Base-by-base conservation (phyloP, 2,888 invertebrate species). In the Erpobdella octoculata region DNA sequence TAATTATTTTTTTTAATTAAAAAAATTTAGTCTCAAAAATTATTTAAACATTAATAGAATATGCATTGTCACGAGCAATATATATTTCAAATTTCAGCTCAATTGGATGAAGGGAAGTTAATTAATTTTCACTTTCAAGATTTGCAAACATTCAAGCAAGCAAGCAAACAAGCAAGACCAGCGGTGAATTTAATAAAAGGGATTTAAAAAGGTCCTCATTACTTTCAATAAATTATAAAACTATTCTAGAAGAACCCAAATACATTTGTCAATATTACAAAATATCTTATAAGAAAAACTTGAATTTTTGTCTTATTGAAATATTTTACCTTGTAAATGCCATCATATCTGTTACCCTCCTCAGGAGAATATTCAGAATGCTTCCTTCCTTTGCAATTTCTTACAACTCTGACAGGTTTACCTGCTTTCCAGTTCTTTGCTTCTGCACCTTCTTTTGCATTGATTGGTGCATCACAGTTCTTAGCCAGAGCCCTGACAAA, bases 331-430 rank as follows among this genome's bases (percentile, higher is more conserved):
- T 92, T 92, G 82, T 92, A 92, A 69, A 91, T 88, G 0, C 92
- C 92, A 79, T 92, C 92, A 80, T 92, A 92, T 75, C 91, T 77
- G 75, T 82, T 82, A 9, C 85, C 92, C 77, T 89, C 89, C 73
- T 87, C 85, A 0, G 92, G 92, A 0, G 91, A 90, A 82, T 88
- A 92, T 79, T 89, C 87, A 5, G 91, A 91, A 81, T 90, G 88
- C 79, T 89, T 90, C 1, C 85, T 78, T 78, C 88, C 87, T 80
- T 91, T 91, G 79, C 86, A 89, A 74, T 89, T 90, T 36, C 92
- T 85, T 0, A 91, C 87, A 0, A 92, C 91, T 28, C 92, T 85
- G 6, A 92, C 89, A 0, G 91, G 91, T 79, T 88, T 88, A 0
- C 91, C 91, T 8, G 82, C 83, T 73, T 85, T 86, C 92, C 92